Percentiles rank a stretch among this genome's conserved stretches.
Evolutionary conservation across 37 sponge, comb jelly and placozoan species (phyloP).

Genomic region (Hexactinellida sp.): DNA sequence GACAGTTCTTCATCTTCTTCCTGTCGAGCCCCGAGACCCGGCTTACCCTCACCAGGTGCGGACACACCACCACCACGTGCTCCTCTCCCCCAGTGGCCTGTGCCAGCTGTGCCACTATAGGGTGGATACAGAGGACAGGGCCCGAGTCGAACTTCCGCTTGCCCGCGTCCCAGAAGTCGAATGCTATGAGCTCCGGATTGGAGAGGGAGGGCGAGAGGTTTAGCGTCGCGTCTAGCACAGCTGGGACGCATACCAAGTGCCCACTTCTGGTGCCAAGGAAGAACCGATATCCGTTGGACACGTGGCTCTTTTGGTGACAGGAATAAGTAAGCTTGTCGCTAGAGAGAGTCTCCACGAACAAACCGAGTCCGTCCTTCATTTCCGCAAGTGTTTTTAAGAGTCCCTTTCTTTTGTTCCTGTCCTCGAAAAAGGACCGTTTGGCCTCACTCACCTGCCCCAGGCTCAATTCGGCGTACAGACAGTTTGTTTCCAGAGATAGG

Average conservation of each 20-base stretch:
- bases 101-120: not conserved
- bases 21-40: not conserved
- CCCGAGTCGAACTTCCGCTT: not conserved
- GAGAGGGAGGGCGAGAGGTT: not conserved
- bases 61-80: not conserved
- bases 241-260: not conserved
- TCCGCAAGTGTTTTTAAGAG: not conserved
- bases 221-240: not conserved
- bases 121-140: not conserved
- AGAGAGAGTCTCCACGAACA: not conserved
- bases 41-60: not conserved
- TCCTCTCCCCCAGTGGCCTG: not conserved
- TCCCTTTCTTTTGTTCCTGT: conserved; percentile 5
- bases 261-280: conserved; percentile 8
- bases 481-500: not conserved
- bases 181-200: not conserved
- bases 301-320: not conserved
- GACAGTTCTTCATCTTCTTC: not conserved
- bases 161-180: not conserved
- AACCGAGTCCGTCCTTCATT: not conserved
- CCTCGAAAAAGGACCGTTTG: conserved; percentile 8
- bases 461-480: not conserved
- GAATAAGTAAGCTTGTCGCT: not conserved
- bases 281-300: not conserved
- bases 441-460: not conserved